Conservation (phyloP, 2,113 vertebrate genomes). For the Protomyctophum bolini region DNA sequence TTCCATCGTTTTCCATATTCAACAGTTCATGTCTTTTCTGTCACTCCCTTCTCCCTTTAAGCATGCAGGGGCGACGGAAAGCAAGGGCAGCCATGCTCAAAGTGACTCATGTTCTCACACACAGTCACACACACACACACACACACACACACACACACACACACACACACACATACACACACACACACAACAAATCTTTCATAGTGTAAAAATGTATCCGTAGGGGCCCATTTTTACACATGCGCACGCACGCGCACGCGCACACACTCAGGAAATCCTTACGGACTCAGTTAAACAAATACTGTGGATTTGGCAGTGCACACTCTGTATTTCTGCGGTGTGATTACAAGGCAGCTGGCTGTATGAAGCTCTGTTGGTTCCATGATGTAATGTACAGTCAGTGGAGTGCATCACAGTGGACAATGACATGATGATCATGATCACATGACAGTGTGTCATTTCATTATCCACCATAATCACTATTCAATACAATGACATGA, state of each 20-base stretch:
- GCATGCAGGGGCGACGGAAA: neutral
- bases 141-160: neutral
- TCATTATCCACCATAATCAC: too few relatives aligned
- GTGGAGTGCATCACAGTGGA: constrained; percentile 66
- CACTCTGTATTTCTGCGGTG: constrained; percentile 9
- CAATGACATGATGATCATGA: constrained; percentile 77
- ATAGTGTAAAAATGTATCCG: too few relatives aligned
- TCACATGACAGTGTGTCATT: constrained; percentile 69
- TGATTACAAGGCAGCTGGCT: constrained; percentile 54
- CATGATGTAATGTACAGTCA: constrained; percentile 61
- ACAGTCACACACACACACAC: neutral
- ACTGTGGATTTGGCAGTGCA: neutral
- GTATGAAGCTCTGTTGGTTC: constrained; percentile 60
- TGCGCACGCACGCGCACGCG: neutral
- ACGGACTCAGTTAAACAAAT: too few relatives aligned
- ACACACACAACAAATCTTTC: too few relatives aligned
- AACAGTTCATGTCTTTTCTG: constrained; percentile 30
- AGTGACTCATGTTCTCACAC: constrained; percentile 50
- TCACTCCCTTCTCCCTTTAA: constrained; percentile 10
- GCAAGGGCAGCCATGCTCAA: constrained; percentile 55
- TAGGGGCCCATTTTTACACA: neutral
- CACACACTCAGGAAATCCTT: constrained; percentile 12
- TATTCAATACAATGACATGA: too few relatives aligned
- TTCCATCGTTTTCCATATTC: constrained; percentile 40
- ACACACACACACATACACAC: neutral